Percentiles rank a stretch among this genome's conserved stretches.
These are phyloP conservation scores for Xanthorhoe designata DNA, from an alignment of 2,888 invertebrate genomes.

Conservation along the genomic window DNA sequence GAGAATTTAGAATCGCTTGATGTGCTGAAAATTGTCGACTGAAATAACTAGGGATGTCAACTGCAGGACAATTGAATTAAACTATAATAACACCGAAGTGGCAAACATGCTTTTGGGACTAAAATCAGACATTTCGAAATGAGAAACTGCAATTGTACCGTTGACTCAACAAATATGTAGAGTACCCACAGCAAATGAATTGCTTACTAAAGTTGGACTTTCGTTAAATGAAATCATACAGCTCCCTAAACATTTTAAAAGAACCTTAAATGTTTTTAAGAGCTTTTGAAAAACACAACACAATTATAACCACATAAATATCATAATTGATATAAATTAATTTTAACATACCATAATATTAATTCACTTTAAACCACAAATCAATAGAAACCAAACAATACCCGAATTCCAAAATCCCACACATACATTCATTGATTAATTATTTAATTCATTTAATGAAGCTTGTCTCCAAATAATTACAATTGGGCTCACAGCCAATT, in stretches of 20 bases:
- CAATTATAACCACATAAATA: no score
- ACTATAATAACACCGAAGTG: constrained; percentile 31
- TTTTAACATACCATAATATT: background rate
- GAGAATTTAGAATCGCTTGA: constrained; percentile 35
- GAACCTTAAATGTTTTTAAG: no score
- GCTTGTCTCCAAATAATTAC: constrained; percentile 37
- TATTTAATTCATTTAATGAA: constrained; percentile 37
- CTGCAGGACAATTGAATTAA: constrained; percentile 37
- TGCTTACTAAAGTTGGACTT: no score
- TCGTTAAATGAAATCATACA: no score
- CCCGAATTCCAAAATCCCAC: constrained; percentile 1
- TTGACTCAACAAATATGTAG: background rate
- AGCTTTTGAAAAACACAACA: no score
- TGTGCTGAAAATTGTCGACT: constrained; percentile 35
- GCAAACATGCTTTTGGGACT: constrained; percentile 13
- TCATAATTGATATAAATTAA: no score
- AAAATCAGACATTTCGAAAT: background rate
- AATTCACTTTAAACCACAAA: background rate
- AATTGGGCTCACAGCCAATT: constrained; percentile 39
- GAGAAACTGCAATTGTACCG: background rate
- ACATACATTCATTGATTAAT: constrained; percentile 31
- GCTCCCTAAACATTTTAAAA: no score
- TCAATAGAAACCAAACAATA: constrained; percentile 4
- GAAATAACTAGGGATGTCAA: constrained; percentile 30
- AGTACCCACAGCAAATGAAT: background rate